Evolutionary conservation across 2,888 invertebrate species (phyloP), one percentile per base, ranked within the genome.

Genomic region (Drosophila sordidula): DNA sequence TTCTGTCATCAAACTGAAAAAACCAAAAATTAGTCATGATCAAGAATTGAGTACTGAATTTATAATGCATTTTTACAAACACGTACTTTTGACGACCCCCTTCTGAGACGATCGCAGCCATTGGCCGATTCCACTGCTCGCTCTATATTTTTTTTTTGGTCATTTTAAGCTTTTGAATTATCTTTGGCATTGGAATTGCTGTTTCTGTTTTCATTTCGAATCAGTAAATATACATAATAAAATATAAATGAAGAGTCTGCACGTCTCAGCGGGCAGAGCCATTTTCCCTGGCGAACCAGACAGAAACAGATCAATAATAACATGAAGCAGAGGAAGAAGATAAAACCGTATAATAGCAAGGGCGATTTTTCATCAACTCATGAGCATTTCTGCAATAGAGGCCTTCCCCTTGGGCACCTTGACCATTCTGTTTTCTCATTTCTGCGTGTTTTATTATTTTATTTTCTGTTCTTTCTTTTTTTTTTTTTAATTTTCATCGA

Each of bases 151-250:
- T 38, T 42, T 49, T 69, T 62, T 68, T 59, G 62, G 59, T 46
- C 50, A 58, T 69, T 67, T 76, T 47, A 69, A 58, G 73, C 70
- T 67, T 68, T 82, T 71, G 59, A 86, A 79, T 76, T 56, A 83
- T 70, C 58, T 67, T 75, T 82, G 80, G 87, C 70, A 65, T 39
- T 68, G 61, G 22, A 42, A 61, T 49, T 59, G 34, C 26, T 67
- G 65, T 69, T 82, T 68, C 67, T 88, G 83, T 86, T 83, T 88
- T 78, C 66, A 41, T 68, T 82, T 74, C 44, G 65, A 66, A 78
- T 73, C 67, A 66, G 80, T 65, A 88, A 83, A 88, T 79, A 86
- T 74, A 79, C 76, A 88, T 70, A 69, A 61, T 73, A 52, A 49
- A 70, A 75, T 50, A 51, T 42, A 41, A 62, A 25, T 25, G 4